Base-by-base conservation (phyloP, 2,797 vertebrate species). In the Chelonia mydas region DNA sequence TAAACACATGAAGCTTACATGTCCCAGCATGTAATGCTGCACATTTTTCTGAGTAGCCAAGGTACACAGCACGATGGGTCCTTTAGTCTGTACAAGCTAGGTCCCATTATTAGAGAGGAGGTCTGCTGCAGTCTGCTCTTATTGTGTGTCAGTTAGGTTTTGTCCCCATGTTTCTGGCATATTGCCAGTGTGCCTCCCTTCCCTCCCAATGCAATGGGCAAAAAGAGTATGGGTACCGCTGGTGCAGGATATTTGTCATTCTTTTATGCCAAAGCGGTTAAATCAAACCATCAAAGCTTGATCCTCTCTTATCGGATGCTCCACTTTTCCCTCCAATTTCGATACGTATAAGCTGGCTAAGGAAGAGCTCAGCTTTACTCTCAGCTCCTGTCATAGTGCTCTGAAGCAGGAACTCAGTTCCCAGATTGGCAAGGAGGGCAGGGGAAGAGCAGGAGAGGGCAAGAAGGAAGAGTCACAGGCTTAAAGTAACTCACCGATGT, bases 401-500 rank as follows among this genome's bases (percentile, higher is more conserved):
- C 87, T 9, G 68, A 77, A 89, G 83, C 23, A 89, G 16, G 74
- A 83, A 50, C 54, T 83, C 37, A 28, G 11, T 19, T 92, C 87
- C 89, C 65, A 55, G 49, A 65, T 49, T 16, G 86, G 45, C 82
- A 91, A 45, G 47, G 84, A 72, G 76, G 21, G 41, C 81, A 97
- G n/a, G 16, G 28, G 78, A 49, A 90, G 51, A 84, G 17, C 50
- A 90, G 76, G 0, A 27, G 50, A 61, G 85, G 31, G 37, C 68
- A 90, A 88, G 57, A 79, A 50, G 37, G 47, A 47, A 84, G 53
- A 8, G 90, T 47, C 10, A 85, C 6, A 54, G 37, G 8, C 17
- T 55, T 1, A 55, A 49, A 59, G 91, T 27, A 41, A 98, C 99
- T 99, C 97, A 99, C 99, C 81, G 99, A 99, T 17, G 99, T 99